A percentile compares a stretch with the other conserved stretches of the same genome.
Evolutionary conservation across 2,797 vertebrate genomes (phyloP).

Genomic region (Microhierax caerulescens): DNA sequence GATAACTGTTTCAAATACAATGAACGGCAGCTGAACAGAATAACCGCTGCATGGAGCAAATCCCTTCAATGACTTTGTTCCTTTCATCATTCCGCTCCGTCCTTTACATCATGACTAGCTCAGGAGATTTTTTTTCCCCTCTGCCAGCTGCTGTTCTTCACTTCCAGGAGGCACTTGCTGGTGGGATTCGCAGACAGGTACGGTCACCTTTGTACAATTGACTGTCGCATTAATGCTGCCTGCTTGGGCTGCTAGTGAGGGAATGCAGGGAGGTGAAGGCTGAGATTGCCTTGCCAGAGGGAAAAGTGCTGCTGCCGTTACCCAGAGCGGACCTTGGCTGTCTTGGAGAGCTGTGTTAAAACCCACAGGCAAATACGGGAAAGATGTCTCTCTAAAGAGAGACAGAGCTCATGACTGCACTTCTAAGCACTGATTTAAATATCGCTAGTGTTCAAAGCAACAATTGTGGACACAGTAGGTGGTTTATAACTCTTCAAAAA

Average conservation of each 20-base stretch:
- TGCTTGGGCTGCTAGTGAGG: not conserved
- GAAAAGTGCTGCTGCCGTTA: not conserved
- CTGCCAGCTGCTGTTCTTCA: not conserved
- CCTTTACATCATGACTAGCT: not conserved
- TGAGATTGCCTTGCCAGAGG: not conserved
- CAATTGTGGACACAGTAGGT: not conserved
- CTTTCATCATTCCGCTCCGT: not conserved
- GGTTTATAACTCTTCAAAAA: not conserved
- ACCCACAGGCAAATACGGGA: not conserved
- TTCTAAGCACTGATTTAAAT: not conserved
- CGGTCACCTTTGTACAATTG: not conserved
- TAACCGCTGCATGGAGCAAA: not conserved
- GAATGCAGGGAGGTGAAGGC: not conserved
- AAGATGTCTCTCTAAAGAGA: not conserved
- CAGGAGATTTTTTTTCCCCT: not conserved
- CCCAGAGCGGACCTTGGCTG: not conserved
- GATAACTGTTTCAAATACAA: conserved; percentile 66
- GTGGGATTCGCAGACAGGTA: not conserved
- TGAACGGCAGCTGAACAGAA: conserved; percentile 43
- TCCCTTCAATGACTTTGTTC: not conserved
- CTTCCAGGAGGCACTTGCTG: not conserved
- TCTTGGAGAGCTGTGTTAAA: not conserved
- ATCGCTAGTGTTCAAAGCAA: not conserved
- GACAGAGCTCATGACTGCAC: not conserved
- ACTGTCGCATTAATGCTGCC: not conserved